Conservation (phyloP, 2,888 invertebrate species). For the Sussaba pulchella region DNA sequence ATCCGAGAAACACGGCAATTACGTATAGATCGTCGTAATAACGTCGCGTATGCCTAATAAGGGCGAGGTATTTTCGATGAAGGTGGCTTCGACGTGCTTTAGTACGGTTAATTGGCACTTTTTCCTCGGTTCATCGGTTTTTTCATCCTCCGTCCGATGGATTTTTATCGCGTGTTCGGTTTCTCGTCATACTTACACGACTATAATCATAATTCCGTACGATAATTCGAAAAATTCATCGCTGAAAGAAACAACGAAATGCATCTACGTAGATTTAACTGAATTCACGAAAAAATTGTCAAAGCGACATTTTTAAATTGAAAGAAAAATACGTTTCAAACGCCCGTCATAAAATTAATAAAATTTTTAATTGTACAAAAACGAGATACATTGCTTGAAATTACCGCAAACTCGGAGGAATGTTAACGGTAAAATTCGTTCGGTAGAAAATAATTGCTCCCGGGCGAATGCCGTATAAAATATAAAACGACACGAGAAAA, state of each 20-base stretch:
- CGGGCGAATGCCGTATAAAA: constrained; percentile 29
- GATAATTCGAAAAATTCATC: not conserved
- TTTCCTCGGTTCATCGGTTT: not conserved
- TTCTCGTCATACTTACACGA: not conserved
- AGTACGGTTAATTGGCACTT: not conserved
- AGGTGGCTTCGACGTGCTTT: not conserved
- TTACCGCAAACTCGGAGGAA: constrained; percentile 34
- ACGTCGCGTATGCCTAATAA: not conserved
- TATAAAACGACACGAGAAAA: constrained; percentile 37
- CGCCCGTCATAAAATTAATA: not conserved
- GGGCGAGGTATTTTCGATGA: not conserved
- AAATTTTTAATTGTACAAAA: not conserved
- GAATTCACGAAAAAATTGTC: not conserved
- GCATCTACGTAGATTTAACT: not conserved
- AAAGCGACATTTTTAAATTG: not conserved
- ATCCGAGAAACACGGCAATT: constrained; percentile 22
- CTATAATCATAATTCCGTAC: not conserved
- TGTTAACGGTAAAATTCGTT: constrained; percentile 58
- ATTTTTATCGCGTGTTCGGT: not conserved
- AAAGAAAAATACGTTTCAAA: not conserved
- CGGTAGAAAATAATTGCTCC: constrained; percentile 56
- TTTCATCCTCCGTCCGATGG: not conserved
- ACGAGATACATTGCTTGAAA: constrained; percentile 20
- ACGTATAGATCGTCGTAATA: constrained; percentile 2
- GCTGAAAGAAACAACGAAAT: not conserved